Evolutionary conservation across 2,888 invertebrate species (phyloP).

Genomic region (Rhabditophanes sp.): DNA sequence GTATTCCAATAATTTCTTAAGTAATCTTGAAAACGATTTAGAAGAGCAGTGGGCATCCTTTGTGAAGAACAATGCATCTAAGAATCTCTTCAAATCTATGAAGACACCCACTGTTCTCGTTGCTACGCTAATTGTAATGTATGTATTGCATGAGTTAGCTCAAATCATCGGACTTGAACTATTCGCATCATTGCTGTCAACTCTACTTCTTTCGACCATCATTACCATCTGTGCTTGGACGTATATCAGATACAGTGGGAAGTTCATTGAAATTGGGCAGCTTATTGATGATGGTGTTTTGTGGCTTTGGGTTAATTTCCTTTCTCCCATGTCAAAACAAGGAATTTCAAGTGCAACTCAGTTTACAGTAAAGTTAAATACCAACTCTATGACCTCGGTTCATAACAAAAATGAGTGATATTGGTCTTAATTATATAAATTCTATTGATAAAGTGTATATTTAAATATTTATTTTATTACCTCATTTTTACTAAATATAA

Average conservation of each 20-base stretch:
- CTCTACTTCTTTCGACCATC: conserved; percentile 59
- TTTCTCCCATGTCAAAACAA: conserved; percentile 17
- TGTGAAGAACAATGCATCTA: conserved; percentile 83
- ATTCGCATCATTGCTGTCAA: conserved; percentile 56
- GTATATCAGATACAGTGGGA: conserved; percentile 61
- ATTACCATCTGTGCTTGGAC: conserved; percentile 72
- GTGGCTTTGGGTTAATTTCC: conserved; percentile 64
- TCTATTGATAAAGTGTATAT: too few relatives aligned
- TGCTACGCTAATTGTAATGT: conserved; percentile 68
- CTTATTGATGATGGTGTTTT: conserved; percentile 69
- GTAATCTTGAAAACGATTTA: conserved; percentile 59
- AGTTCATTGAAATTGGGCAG: conserved; percentile 29
- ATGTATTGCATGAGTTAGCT: conserved; percentile 60
- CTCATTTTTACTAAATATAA: too few relatives aligned
- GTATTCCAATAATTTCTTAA: conserved; percentile 72
- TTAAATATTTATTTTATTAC: too few relatives aligned
- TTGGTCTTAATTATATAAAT: too few relatives aligned
- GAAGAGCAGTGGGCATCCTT: conserved; percentile 54
- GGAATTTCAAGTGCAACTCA: too few relatives aligned
- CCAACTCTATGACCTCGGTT: too few relatives aligned
- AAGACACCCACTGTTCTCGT: conserved; percentile 79
- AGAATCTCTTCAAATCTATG: conserved; percentile 83
- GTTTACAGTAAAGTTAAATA: too few relatives aligned
- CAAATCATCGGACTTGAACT: conserved; percentile 34
- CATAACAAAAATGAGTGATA: too few relatives aligned